Conservation (phyloP, 2,113 vertebrate genomes). For the Gnathonemus echidnorhynchus region DNA sequence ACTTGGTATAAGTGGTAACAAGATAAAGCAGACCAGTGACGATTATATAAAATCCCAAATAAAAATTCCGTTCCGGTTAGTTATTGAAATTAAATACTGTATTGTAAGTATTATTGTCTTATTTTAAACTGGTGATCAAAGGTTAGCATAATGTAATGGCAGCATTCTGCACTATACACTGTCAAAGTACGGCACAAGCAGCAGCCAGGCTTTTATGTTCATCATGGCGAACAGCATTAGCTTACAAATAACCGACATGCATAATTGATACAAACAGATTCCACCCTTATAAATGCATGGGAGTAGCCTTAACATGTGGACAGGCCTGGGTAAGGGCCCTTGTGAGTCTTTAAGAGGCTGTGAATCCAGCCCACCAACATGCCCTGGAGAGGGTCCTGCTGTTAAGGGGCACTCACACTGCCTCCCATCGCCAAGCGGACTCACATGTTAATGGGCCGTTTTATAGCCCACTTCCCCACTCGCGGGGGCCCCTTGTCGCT, state of each 20-base stretch:
- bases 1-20: not conserved
- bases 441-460: constrained; percentile 26
- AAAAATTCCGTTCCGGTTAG: not conserved
- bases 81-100: not conserved
- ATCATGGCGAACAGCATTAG: not conserved
- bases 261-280: not conserved
- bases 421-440: not conserved
- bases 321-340: not conserved
- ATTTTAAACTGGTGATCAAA: not conserved
- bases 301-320: not conserved
- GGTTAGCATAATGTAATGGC: not conserved
- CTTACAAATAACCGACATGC: not conserved
- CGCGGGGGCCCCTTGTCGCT: not conserved
- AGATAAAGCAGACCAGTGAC: not conserved
- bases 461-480: constrained; percentile 15
- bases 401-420: not conserved
- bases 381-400: not conserved
- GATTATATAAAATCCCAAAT: not conserved
- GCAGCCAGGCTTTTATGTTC: not conserved
- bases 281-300: not conserved
- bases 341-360: not conserved
- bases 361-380: not conserved
- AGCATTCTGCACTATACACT: not conserved
- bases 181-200: not conserved
- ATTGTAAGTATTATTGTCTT: not conserved